phyloP scores from a whole-genome alignment of 2,888 invertebrate genomes.

The Cheilosia urbana region DNA sequence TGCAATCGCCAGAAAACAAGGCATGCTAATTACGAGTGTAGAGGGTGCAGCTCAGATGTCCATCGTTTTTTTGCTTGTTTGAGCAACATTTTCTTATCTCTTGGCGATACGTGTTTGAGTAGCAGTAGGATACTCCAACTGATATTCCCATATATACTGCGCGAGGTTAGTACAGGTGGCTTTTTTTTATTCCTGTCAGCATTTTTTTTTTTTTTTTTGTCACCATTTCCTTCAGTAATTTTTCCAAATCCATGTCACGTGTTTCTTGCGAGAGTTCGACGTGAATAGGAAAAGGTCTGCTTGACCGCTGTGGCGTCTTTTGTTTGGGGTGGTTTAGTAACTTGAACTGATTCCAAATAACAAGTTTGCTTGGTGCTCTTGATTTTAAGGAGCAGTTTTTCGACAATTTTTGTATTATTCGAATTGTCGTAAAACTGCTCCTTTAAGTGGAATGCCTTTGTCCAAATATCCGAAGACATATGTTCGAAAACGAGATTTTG shows the following conservation, averaged over 20 bases:
- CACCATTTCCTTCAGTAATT: neutral
- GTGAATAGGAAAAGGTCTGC: conserved; percentile 1
- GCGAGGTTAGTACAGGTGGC: conserved; percentile 37
- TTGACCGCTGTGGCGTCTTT: neutral
- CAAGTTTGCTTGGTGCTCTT: no score
- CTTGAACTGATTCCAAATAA: no score
- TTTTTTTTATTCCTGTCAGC: neutral
- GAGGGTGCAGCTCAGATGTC: conserved; percentile 69
- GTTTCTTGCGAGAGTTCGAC: conserved; percentile 64
- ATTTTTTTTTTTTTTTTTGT: conserved; percentile 14
- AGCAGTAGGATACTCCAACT: neutral
- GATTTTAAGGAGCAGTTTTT: no score
- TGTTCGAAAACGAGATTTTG: no score
- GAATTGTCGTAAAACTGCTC: no score
- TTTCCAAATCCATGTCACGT: conserved; percentile 80
- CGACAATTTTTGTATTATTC: no score
- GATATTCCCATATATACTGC: neutral
- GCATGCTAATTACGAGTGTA: conserved; percentile 70
- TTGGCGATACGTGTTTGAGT: conserved; percentile 24
- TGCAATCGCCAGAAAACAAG: conserved; percentile 56
- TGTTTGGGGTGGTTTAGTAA: no score
- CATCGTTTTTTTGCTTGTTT: conserved; percentile 45
- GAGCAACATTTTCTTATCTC: conserved; percentile 37
- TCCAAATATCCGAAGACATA: no score
- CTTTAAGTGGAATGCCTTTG: no score